A percentile compares a stretch with the other conserved stretches of the same genome.
Conservation (phyloP, 1,140 invertebrate genomes). For the Berghia stephanieae region DNA sequence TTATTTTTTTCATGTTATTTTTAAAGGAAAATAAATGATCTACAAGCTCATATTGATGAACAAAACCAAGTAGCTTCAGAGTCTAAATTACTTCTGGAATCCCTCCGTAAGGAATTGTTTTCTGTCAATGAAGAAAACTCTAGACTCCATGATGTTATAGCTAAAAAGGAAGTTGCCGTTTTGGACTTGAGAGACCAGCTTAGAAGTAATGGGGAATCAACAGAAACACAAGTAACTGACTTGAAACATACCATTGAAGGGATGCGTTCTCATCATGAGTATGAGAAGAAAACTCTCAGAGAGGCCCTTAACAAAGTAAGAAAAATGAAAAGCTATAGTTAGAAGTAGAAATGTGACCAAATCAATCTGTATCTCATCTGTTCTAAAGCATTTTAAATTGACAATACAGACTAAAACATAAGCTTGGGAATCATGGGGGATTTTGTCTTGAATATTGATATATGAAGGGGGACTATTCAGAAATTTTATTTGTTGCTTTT, state of each 20-base stretch:
- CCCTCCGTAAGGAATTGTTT: constrained; percentile 46
- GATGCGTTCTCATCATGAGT: constrained; percentile 48
- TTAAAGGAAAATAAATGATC: constrained; percentile 46
- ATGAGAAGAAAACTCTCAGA: constrained; percentile 48
- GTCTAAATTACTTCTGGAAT: constrained; percentile 45
- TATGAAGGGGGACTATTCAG: too few relatives aligned
- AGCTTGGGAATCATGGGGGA: too few relatives aligned
- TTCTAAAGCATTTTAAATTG: too few relatives aligned
- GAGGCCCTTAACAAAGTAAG: constrained; percentile 49
- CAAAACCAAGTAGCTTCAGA: constrained; percentile 40
- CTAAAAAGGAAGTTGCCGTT: constrained; percentile 45
- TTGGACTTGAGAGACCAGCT: constrained; percentile 47
- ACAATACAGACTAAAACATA: too few relatives aligned
- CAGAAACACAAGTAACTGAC: constrained; percentile 41
- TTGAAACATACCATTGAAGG: constrained; percentile 49
- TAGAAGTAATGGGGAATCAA: constrained; percentile 38
- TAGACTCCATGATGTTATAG: constrained; percentile 49
- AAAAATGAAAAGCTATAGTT: too few relatives aligned
- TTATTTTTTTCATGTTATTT: not conserved
- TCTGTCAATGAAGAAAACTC: constrained; percentile 41
- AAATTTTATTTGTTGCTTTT: too few relatives aligned
- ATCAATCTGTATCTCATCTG: too few relatives aligned
- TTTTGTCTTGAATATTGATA: too few relatives aligned
- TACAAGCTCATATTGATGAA: constrained; percentile 43
- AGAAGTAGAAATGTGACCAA: too few relatives aligned